A percentile compares a stretch with the other conserved stretches of the same genome.
These are phyloP conservation scores for Synodontis membranacea DNA, from an alignment of 2,113 vertebrate species.

Conservation along the genomic window DNA sequence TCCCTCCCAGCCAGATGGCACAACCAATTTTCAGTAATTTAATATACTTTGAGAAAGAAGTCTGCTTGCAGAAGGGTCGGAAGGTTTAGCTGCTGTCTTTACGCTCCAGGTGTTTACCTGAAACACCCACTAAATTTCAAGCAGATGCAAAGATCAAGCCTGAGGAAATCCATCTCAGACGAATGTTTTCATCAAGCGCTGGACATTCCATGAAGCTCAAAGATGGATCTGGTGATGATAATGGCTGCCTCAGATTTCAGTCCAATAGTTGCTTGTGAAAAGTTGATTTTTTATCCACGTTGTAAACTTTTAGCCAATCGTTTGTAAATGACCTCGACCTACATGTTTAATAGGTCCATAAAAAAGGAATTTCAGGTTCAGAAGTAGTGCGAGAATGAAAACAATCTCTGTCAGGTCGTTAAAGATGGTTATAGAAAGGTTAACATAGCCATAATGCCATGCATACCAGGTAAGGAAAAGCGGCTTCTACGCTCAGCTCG, in stretches of 20 bases:
- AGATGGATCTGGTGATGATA: neutral
- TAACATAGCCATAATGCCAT: neutral
- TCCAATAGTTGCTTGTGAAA: neutral
- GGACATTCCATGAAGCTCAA: constrained; percentile 19
- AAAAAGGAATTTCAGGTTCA: neutral
- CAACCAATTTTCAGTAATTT: neutral
- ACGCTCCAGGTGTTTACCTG: neutral
- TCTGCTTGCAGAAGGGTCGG: neutral
- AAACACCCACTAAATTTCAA: neutral
- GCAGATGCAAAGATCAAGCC: neutral
- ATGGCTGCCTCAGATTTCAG: constrained; percentile 1
- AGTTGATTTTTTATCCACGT: neutral
- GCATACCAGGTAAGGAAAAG: constrained; percentile 19
- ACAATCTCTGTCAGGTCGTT: neutral
- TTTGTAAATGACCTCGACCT: neutral
- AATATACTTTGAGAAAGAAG: neutral
- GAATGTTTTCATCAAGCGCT: constrained; percentile 17
- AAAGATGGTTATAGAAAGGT: neutral
- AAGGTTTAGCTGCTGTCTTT: neutral
- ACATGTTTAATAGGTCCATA: neutral
- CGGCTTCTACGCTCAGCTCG: neutral
- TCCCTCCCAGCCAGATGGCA: too few relatives aligned
- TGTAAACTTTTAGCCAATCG: neutral
- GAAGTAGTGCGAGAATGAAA: neutral
- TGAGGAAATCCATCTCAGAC: neutral